Evolutionary conservation across 2,113 vertebrate species (phyloP).

Genomic region (Ameiurus melas): DNA sequence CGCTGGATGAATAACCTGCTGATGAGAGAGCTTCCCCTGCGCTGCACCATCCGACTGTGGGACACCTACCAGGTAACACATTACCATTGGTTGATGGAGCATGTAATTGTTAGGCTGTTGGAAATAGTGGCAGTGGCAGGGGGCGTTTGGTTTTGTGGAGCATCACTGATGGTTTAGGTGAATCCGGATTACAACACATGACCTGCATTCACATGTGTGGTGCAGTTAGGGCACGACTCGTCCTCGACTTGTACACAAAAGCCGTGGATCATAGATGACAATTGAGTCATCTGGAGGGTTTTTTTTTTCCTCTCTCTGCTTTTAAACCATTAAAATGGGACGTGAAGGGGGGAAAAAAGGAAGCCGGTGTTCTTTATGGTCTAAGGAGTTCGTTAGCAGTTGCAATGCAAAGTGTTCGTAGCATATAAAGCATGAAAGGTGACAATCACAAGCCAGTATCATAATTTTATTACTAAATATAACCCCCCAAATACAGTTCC

Average conservation of each 20-base stretch:
- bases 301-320: not conserved
- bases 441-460: not conserved
- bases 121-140: not conserved
- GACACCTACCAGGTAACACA: constrained; percentile 92
- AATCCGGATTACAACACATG: constrained; percentile 5
- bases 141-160: not conserved
- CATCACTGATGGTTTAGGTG: not conserved
- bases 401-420: not conserved
- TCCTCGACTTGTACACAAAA: not conserved
- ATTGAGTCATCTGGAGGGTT: not conserved
- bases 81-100: constrained; percentile 10
- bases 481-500: not conserved
- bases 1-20: constrained; percentile 99
- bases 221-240: not conserved
- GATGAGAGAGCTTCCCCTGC: constrained; percentile 91
- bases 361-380: not conserved
- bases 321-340: not conserved
- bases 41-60: constrained; percentile 90
- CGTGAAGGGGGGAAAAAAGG: not conserved
- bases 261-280: not conserved
- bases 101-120: constrained; percentile 1
- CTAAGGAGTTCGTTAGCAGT: too few species aligned
- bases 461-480: not conserved
- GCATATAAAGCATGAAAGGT: not conserved
- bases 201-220: not conserved